Evolutionary conservation across 2,113 vertebrate species (phyloP).

Genomic region (Pangasianodon hypophthalmus): DNA sequence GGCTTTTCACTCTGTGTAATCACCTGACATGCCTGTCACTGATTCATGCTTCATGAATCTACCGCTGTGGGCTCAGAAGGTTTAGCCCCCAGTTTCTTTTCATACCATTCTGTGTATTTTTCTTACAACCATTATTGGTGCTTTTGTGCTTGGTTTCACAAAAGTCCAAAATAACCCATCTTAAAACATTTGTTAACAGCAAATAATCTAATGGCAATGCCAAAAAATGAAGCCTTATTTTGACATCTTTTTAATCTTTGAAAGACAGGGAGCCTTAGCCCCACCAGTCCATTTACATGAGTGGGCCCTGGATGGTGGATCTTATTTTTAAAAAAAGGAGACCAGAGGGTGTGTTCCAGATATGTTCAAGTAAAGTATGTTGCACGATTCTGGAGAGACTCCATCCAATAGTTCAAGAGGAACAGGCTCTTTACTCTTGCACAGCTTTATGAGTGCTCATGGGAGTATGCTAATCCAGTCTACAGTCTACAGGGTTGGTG

Average conservation of each 20-base stretch:
- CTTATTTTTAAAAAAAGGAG: neutral
- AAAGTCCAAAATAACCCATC: neutral
- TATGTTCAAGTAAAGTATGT: neutral
- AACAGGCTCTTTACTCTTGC: neutral
- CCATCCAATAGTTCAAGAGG: neutral
- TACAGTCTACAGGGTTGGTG: neutral
- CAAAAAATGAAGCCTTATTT: neutral
- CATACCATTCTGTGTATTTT: neutral
- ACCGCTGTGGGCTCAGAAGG: too few relatives aligned
- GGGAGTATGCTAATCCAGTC: neutral
- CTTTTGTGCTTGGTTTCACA: neutral
- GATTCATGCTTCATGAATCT: neutral
- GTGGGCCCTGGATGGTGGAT: neutral
- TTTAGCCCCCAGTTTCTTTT: neutral
- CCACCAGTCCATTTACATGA: neutral
- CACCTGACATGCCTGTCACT: conserved; percentile 4
- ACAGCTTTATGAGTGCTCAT: neutral
- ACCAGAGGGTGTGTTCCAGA: neutral
- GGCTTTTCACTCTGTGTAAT: neutral
- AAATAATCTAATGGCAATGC: neutral
- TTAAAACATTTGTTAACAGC: neutral
- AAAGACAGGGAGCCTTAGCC: too few relatives aligned
- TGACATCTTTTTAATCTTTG: neutral
- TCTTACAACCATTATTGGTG: neutral
- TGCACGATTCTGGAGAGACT: neutral